Evolutionary conservation across 2,113 vertebrate species (phyloP).

Genomic region (Gila orcuttii): DNA sequence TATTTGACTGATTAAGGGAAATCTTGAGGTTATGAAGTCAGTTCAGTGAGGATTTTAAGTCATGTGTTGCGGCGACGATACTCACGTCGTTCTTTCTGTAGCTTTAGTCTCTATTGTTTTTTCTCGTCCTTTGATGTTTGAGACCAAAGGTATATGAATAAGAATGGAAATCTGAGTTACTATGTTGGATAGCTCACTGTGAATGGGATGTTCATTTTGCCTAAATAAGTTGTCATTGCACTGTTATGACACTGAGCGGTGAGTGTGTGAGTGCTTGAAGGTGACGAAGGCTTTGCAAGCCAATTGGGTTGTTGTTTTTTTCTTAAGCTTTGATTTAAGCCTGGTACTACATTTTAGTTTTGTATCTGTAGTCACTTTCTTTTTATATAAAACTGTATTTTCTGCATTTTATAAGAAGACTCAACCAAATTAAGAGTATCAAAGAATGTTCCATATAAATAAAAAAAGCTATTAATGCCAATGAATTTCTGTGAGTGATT

Average conservation of each 20-base stretch:
- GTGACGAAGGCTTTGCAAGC: constrained; percentile 50
- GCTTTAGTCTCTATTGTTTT: not conserved
- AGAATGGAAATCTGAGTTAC: constrained; percentile 34
- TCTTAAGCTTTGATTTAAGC: constrained; percentile 36
- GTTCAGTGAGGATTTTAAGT: not conserved
- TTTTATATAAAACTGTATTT: constrained; percentile 62
- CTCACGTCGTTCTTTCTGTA: constrained; percentile 14
- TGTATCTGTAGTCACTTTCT: constrained; percentile 50
- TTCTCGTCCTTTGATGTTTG: constrained; percentile 37
- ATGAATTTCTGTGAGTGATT: not conserved
- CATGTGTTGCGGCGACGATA: constrained; percentile 9
- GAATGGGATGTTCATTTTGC: constrained; percentile 35
- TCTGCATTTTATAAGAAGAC: constrained; percentile 62
- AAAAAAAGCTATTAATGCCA: constrained; percentile 32
- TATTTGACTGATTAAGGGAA: not conserved
- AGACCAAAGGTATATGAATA: constrained; percentile 53
- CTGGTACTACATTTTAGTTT: constrained; percentile 58
- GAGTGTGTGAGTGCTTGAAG: constrained; percentile 47
- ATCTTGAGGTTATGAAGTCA: constrained; percentile 25
- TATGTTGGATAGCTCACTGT: constrained; percentile 26
- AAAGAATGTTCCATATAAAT: constrained; percentile 57
- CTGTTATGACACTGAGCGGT: constrained; percentile 54
- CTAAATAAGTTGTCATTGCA: constrained; percentile 56
- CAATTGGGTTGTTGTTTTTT: constrained; percentile 20
- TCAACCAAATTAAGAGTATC: constrained; percentile 56